Evolutionary conservation across 2,888 invertebrate genomes (phyloP).

Genomic region (Listrodromus nycthemerus): DNA sequence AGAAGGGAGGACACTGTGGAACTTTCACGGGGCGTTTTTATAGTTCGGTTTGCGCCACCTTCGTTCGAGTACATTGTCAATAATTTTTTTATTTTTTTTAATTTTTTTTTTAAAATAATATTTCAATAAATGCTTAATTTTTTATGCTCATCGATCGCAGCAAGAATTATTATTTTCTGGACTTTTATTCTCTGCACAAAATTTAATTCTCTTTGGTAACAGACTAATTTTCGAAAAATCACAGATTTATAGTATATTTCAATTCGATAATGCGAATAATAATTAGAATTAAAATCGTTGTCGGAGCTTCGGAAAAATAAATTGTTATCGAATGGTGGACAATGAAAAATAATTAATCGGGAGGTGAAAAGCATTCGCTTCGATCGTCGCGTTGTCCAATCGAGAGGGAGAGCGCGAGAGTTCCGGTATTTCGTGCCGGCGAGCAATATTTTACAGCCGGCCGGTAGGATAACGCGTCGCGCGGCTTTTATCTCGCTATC

Average conservation of each 20-base stretch:
- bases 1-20: neutral
- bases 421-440: conserved; percentile 72
- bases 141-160: too few species aligned
- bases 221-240: too few species aligned
- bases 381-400: neutral
- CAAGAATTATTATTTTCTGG: too few species aligned
- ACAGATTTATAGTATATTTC: neutral
- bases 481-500: conserved; percentile 56
- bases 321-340: neutral
- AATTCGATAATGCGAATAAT: neutral
- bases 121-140: too few species aligned
- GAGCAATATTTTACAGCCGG: conserved; percentile 61
- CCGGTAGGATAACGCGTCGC: conserved; percentile 38
- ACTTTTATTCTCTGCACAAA: too few species aligned
- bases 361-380: neutral
- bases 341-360: neutral
- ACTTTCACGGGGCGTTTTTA: neutral
- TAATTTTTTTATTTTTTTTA: neutral
- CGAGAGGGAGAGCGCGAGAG: conserved; percentile 31
- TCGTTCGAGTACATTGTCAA: neutral
- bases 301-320: neutral
- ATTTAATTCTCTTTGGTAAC: too few species aligned
- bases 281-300: neutral
- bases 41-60: neutral
- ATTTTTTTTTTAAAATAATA: neutral